Conservation (phyloP, 2,113 vertebrate genomes). For the Ardeotis arabs region DNA sequence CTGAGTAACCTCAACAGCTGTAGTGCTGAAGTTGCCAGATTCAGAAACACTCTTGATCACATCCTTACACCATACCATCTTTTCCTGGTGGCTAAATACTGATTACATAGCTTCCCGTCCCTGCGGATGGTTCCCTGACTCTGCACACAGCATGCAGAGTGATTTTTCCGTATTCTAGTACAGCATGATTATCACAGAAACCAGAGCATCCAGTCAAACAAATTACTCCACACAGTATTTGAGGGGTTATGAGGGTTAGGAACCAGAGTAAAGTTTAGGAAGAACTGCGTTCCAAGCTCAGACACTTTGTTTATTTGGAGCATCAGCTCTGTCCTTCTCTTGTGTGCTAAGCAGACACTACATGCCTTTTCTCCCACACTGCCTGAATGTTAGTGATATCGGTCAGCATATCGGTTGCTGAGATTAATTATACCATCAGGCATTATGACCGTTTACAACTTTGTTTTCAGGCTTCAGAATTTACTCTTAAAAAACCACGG, state of each 20-base stretch:
- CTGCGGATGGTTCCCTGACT: neutral
- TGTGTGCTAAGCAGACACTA: neutral
- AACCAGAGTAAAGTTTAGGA: neutral
- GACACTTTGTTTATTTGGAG: neutral
- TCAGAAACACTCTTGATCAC: neutral
- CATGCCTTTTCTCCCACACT: neutral
- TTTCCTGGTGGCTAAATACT: neutral
- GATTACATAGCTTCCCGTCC: neutral
- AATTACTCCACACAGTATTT: neutral
- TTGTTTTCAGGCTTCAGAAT: neutral
- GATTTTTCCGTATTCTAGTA: neutral
- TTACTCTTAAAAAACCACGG: neutral
- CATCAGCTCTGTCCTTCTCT: neutral
- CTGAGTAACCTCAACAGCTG: neutral
- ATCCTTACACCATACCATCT: neutral
- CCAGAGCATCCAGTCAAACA: neutral
- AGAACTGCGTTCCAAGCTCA: neutral
- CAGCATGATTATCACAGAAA: neutral
- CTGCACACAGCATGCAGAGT: neutral
- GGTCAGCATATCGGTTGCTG: neutral
- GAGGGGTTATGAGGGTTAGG: neutral
- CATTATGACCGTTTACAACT: neutral
- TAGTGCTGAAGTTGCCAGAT: neutral
- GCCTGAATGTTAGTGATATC: neutral
- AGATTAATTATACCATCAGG: neutral